Percentiles rank a stretch among this genome's conserved stretches.
phyloP scores from a whole-genome alignment of 1,140 invertebrate genomes.

The Sycobia sp. region DNA sequence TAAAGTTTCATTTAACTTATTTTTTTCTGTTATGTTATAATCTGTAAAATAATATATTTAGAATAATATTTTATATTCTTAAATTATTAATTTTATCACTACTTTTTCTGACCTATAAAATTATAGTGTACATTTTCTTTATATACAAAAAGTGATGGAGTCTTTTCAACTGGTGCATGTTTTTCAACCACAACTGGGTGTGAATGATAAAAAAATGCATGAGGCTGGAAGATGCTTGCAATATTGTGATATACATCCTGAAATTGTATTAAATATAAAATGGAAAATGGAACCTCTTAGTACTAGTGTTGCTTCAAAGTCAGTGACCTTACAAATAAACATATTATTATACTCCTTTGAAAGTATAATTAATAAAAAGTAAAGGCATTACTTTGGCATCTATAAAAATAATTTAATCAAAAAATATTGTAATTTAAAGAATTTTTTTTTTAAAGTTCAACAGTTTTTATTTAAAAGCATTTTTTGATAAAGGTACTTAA shows the following conservation, averaged over 20 bases:
- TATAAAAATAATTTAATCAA: no score
- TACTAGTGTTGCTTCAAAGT: no score
- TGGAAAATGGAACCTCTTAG: no score
- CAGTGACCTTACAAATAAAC: no score
- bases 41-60: slow-evolving; percentile 42
- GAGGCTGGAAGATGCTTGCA: slow-evolving; percentile 78
- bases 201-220: slow-evolving; percentile 84
- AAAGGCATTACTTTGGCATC: no score
- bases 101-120: slow-evolving; percentile 66
- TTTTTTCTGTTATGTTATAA: slow-evolving; percentile 57
- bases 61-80: neutral
- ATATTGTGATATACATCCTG: slow-evolving; percentile 77
- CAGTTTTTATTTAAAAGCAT: no score
- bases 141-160: slow-evolving; percentile 80
- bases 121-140: slow-evolving; percentile 79
- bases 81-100: neutral
- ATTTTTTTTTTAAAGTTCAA: no score
- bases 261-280: slow-evolving; percentile 40
- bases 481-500: no score
- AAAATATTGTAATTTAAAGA: no score
- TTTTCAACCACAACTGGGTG: slow-evolving; percentile 70
- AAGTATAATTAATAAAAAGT: no score
- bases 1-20: slow-evolving; percentile 71
- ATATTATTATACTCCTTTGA: no score
- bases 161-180: slow-evolving; percentile 69